Conservation (phyloP, 2,113 vertebrate genomes). For the Shinisaurus crocodilurus region DNA sequence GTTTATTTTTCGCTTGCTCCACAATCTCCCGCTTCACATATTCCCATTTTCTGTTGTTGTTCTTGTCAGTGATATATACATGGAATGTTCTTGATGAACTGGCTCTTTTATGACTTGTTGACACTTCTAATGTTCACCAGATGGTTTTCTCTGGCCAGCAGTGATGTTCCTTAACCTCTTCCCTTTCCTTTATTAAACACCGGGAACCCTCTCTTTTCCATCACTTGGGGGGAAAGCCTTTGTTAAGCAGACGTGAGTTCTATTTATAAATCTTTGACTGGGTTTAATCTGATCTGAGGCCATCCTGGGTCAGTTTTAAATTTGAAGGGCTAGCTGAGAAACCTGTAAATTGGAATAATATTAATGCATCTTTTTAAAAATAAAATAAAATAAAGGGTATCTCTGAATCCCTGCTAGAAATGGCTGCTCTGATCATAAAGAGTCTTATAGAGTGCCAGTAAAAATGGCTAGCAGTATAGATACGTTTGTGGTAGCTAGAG, state of each 20-base stretch:
- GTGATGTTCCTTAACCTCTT: slow-evolving; percentile 57
- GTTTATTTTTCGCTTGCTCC: slow-evolving; percentile 40
- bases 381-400: background rate
- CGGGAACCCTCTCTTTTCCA: background rate
- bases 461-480: background rate
- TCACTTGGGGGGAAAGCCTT: slow-evolving; percentile 35
- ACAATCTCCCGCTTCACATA: background rate
- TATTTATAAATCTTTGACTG: background rate
- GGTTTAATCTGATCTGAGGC: background rate
- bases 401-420: background rate
- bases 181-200: slow-evolving; percentile 8
- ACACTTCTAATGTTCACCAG: slow-evolving; percentile 72
- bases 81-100: slow-evolving; percentile 73
- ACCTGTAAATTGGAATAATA: background rate
- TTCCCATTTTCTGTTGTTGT: slow-evolving; percentile 22
- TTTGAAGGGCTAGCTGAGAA: background rate
- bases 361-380: background rate
- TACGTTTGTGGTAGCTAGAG: background rate
- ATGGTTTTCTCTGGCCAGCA: slow-evolving; percentile 58
- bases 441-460: background rate
- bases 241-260: slow-evolving; percentile 35
- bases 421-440: background rate
- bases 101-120: slow-evolving; percentile 71
- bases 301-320: background rate
- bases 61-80: slow-evolving; percentile 61